Base-by-base conservation (phyloP, 2,888 invertebrate species). In the Bombylius discolor region DNA sequence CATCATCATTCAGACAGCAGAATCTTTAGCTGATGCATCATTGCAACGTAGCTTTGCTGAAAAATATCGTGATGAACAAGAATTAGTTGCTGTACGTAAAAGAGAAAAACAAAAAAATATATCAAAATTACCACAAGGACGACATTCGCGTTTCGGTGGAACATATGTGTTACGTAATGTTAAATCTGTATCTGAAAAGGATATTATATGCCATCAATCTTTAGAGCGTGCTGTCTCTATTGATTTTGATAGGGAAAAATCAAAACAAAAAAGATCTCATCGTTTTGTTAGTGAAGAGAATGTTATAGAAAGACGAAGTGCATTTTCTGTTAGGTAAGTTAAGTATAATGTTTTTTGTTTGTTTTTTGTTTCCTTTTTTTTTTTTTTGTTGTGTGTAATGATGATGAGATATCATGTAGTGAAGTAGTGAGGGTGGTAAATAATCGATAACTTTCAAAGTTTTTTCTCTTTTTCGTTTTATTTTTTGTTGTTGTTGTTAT, bases 121-220 rank as follows among this genome's bases (percentile, higher is more conserved):
- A 51, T 67, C 66, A 34, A 66, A 67, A 44, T 69, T 70, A 1
- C 69, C 72, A 3, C 64, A 72, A 0, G 71, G 70, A 0, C 67
- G 95, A 64, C 94, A 94, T 75, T 93, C 95, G 1, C 82, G 90
- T 60, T 97, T 97, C 71, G 93, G 94, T 42, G 96, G 97, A 52
- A 94, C 95, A 9, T 98, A 85, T 76, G 85, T 89, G 1, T 83
- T 98, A 23, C 84, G 88, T 70, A 93, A 96, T 70, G 83, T 97
- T 81, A 95, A 95, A 74, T 92, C 96, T 32, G 85, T 96, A 67
- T 87, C 89, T 62, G 87, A 93, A 61, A 87, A 87, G 66, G 89
- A 94, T 67, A 76, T 93, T 58, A 89, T 97, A 65, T 89, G 87
- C 68, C 88, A 95, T 70, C 92, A 91, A 70, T 87, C 93, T 4